Conservation (phyloP, 2,888 invertebrate species). For the Aleiodes testaceus region DNA sequence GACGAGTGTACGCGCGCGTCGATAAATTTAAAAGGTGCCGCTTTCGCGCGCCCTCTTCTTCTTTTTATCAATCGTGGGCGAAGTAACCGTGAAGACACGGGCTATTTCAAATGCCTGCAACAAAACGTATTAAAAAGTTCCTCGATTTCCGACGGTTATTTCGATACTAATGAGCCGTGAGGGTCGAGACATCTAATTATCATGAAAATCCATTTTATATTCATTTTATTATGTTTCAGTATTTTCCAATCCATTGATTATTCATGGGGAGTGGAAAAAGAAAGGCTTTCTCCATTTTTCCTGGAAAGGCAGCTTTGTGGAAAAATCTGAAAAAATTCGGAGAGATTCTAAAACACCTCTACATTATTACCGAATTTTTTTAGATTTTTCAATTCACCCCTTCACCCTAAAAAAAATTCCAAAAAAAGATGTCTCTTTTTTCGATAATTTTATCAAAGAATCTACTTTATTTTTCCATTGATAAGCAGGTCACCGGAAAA, state of each 20-base stretch:
- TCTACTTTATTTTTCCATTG: no score
- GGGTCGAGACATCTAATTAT: constrained; percentile 19
- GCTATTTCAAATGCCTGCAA: not conserved
- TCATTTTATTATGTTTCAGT: not conserved
- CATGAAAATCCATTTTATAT: not conserved
- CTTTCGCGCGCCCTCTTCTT: constrained; percentile 29
- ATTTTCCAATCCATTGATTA: not conserved
- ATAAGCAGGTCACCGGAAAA: not conserved
- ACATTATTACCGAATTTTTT: no score
- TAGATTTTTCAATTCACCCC: no score
- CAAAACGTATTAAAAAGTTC: not conserved
- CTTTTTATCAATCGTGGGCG: constrained; percentile 39
- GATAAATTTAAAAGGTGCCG: constrained; percentile 46
- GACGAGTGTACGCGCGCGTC: constrained; percentile 43
- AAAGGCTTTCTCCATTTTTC: no score
- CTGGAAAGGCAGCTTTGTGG: not conserved
- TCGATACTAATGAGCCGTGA: constrained; percentile 38
- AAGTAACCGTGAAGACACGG: constrained; percentile 33
- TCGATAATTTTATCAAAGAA: no score
- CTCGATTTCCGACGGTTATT: constrained; percentile 38
- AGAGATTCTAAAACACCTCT: no score
- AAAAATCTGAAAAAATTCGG: not conserved
- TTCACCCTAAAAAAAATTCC: no score
- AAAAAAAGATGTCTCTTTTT: no score
- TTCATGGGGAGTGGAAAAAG: no score